phyloP scores from a whole-genome alignment of 2,888 invertebrate species.

The Saturnia pavonia region DNA sequence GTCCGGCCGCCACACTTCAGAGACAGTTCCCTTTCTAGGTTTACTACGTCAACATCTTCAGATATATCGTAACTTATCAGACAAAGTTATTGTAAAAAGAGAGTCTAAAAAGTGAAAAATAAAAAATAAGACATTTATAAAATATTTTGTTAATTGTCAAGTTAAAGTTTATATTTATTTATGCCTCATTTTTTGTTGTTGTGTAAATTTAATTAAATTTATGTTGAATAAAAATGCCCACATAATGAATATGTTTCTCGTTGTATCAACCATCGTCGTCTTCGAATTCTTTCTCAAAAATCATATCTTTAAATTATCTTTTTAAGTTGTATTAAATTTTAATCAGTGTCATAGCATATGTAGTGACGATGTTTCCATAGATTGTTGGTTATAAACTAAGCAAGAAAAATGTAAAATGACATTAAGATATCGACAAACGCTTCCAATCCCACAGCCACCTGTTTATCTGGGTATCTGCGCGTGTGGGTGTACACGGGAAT shows the following conservation, averaged over 20 bases:
- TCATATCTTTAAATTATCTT: neutral
- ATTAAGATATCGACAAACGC: slow-evolving; percentile 16
- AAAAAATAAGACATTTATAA: too few species aligned
- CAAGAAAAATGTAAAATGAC: neutral
- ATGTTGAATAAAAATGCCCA: too few species aligned
- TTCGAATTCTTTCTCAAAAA: neutral
- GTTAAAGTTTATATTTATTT: too few species aligned
- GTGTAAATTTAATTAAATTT: too few species aligned
- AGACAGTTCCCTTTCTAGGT: too few species aligned
- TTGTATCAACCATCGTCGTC: neutral
- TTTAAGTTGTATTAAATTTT: neutral
- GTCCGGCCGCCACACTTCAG: neutral
- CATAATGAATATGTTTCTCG: too few species aligned
- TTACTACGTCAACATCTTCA: too few species aligned
- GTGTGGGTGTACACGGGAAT: slow-evolving; percentile 47
- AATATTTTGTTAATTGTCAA: too few species aligned
- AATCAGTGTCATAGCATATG: neutral
- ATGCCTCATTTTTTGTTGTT: too few species aligned
- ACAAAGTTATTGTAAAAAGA: too few species aligned
- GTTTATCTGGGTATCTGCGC: slow-evolving; percentile 61
- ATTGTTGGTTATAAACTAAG: neutral
- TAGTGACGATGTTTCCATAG: neutral
- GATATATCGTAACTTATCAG: too few species aligned
- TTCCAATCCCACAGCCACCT: slow-evolving; percentile 14
- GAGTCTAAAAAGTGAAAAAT: too few species aligned